These are phyloP conservation scores for Cerceris ruficornis DNA, from an alignment of 2,888 invertebrate species.

Conservation along the genomic window DNA sequence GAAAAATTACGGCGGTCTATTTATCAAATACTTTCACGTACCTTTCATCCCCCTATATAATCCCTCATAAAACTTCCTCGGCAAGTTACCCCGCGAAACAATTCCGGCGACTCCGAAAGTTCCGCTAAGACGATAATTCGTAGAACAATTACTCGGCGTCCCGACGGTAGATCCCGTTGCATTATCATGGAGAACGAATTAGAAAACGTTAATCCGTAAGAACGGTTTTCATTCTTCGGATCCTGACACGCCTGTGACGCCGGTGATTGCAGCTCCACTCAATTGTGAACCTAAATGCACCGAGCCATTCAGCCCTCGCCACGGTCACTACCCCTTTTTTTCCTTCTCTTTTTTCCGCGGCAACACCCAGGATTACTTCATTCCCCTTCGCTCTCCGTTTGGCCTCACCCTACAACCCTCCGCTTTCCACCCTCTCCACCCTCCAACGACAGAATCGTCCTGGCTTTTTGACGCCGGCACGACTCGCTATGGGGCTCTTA, in stretches of 20 bases:
- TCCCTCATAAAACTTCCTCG: neutral
- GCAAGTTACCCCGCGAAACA: neutral
- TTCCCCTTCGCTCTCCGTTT: conserved; percentile 45
- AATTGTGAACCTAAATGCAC: conserved; percentile 59
- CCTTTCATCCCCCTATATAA: neutral
- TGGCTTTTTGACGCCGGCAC: conserved; percentile 63
- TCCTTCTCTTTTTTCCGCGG: conserved; percentile 29
- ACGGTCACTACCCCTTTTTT: conserved; percentile 34
- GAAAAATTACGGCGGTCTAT: neutral
- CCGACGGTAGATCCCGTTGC: conserved; percentile 2
- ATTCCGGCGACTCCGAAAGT: neutral
- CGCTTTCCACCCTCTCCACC: conserved; percentile 21
- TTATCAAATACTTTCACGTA: no score
- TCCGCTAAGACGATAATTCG: conserved; percentile 1
- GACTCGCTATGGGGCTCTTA: conserved; percentile 39
- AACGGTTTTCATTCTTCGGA: conserved; percentile 43
- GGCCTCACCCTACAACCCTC: conserved; percentile 4
- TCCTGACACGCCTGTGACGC: conserved; percentile 35
- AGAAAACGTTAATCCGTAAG: conserved; percentile 54
- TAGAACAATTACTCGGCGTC: conserved; percentile 31
- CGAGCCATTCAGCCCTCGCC: conserved; percentile 45
- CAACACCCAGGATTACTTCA: conserved; percentile 56
- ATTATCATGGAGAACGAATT: conserved; percentile 43
- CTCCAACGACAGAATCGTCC: conserved; percentile 58
- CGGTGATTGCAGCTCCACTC: conserved; percentile 44